Evolutionary conservation across 2,888 invertebrate genomes (phyloP).

Genomic region (Ophion ventricosus): DNA sequence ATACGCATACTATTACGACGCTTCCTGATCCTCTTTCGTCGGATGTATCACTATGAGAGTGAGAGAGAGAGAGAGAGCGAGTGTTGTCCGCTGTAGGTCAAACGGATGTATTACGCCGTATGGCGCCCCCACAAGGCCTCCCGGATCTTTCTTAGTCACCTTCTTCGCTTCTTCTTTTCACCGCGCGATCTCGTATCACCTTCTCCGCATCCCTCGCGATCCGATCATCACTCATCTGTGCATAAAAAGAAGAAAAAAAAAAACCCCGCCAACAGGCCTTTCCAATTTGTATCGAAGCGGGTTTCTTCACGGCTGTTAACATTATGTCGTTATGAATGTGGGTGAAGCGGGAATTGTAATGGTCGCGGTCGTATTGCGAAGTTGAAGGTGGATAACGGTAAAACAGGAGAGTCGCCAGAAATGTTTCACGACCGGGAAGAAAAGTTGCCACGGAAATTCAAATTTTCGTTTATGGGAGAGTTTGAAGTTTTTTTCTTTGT

Average conservation of each 20-base stretch:
- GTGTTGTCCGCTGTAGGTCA: constrained; percentile 36
- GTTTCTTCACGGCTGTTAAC: neutral
- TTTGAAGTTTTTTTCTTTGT: neutral
- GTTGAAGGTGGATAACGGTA: constrained; percentile 7
- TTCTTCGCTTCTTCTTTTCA: constrained; percentile 62
- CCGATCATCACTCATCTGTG: neutral
- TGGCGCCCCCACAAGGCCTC: constrained; percentile 28
- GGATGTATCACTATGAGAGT: constrained; percentile 69
- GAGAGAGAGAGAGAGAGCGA: constrained; percentile 45
- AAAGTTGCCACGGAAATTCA: neutral
- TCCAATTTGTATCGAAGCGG: neutral
- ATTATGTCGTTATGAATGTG: neutral
- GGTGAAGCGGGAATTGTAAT: neutral
- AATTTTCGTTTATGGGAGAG: neutral
- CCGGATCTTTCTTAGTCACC: constrained; percentile 56
- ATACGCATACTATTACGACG: constrained; percentile 67
- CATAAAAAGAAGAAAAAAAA: neutral
- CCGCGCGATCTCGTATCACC: constrained; percentile 32
- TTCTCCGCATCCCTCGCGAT: neutral
- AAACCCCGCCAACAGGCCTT: neutral
- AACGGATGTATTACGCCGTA: constrained; percentile 28
- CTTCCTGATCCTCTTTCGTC: constrained; percentile 73
- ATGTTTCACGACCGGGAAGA: neutral
- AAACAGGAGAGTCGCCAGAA: neutral
- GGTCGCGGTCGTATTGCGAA: neutral